These are phyloP conservation scores for Caenorhabditis becei DNA, from an alignment of 2,888 invertebrate species.

Conservation along the genomic window DNA sequence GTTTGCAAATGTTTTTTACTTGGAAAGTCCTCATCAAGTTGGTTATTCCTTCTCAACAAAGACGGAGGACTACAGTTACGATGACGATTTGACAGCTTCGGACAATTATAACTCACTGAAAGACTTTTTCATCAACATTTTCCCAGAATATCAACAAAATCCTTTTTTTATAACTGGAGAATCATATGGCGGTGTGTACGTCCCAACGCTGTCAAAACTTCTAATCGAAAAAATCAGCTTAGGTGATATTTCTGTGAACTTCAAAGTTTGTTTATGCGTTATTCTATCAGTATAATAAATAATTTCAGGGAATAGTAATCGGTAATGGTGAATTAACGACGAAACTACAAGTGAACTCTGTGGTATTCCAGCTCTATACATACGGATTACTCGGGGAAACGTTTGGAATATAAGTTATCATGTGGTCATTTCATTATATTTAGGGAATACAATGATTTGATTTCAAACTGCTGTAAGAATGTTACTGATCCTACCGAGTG, in stretches of 20 bases:
- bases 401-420: constrained; percentile 56
- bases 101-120: constrained; percentile 83
- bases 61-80: constrained; percentile 80
- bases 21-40: constrained; percentile 84
- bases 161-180: constrained; percentile 82
- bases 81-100: constrained; percentile 80
- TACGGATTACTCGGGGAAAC: constrained; percentile 71
- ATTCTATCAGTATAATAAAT: background rate
- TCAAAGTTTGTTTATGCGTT: constrained; percentile 45
- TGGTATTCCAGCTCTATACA: constrained; percentile 71
- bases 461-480: constrained; percentile 53
- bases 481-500: constrained; percentile 63
- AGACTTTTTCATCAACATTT: constrained; percentile 82
- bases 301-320: constrained; percentile 69
- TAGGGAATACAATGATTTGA: constrained; percentile 64
- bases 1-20: constrained; percentile 82
- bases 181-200: constrained; percentile 82
- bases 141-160: constrained; percentile 82
- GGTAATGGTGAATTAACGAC: constrained; percentile 71
- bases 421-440: background rate
- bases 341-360: constrained; percentile 70
- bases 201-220: constrained; percentile 80
- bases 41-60: constrained; percentile 84
- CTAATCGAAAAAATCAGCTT: constrained; percentile 61
- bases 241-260: constrained; percentile 61